Evolutionary conservation across 2,113 vertebrate species (phyloP).

Genomic region (Clupea harengus): DNA sequence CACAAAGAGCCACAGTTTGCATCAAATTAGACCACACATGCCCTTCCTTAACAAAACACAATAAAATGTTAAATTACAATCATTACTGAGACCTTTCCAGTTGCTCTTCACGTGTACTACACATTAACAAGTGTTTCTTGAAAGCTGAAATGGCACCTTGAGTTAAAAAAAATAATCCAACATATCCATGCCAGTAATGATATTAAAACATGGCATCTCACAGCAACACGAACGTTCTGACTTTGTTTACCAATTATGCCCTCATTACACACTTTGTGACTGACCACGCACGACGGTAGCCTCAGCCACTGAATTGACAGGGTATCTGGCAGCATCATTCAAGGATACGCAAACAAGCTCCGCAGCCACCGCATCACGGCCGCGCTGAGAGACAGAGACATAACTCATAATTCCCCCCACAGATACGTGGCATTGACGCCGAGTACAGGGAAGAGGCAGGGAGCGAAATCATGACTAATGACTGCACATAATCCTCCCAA

Average conservation of each 20-base stretch:
- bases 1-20: not conserved
- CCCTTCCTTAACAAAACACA: not conserved
- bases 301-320: slow-evolving; percentile 34
- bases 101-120: not conserved
- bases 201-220: not conserved
- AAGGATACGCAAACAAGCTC: slow-evolving; percentile 46
- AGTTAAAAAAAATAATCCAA: not conserved
- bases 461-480: slow-evolving; percentile 67
- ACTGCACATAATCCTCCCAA: slow-evolving; percentile 49
- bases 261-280: slow-evolving; percentile 23
- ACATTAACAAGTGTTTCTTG: not conserved
- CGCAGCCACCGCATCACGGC: not conserved
- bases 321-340: slow-evolving; percentile 33
- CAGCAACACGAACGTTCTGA: not conserved
- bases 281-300: slow-evolving; percentile 38
- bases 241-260: slow-evolving; percentile 15
- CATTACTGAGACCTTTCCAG: not conserved
- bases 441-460: slow-evolving; percentile 45
- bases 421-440: slow-evolving; percentile 45
- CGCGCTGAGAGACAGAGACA: slow-evolving; percentile 43
- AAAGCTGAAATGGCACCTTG: not conserved
- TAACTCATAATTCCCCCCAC: slow-evolving; percentile 54
- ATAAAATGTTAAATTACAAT: not conserved
- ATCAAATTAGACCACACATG: not conserved
- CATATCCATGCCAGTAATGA: not conserved